phyloP scores from a whole-genome alignment of 2,797 vertebrate genomes.

The Botia kubotai region DNA sequence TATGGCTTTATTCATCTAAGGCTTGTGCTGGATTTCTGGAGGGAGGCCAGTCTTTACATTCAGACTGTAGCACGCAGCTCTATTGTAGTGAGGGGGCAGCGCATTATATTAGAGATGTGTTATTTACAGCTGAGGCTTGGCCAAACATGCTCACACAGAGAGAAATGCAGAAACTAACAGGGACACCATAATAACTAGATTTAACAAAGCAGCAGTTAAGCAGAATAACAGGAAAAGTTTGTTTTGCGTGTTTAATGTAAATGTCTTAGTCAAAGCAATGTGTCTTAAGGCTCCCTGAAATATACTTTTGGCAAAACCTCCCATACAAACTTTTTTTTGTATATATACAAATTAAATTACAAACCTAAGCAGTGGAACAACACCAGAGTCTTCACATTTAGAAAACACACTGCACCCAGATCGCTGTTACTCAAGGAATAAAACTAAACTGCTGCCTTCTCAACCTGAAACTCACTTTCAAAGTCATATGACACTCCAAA shows the following conservation, averaged over 20 bases:
- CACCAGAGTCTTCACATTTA: background rate
- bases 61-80: background rate
- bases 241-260: background rate
- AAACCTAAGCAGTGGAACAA: background rate
- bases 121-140: background rate
- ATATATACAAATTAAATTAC: background rate
- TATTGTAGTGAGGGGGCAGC: background rate
- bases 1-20: background rate
- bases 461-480: background rate
- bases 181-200: background rate
- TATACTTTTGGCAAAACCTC: background rate
- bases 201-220: background rate
- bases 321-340: background rate
- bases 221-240: background rate
- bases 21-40: background rate
- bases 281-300: background rate
- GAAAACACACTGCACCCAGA: background rate
- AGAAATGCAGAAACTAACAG: background rate
- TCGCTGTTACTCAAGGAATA: background rate
- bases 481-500: background rate
- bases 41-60: background rate
- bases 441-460: background rate
- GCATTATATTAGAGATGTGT: constrained; percentile 5
- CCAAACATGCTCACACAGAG: background rate
- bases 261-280: background rate